Base-by-base conservation (phyloP, 1,140 invertebrate genomes). In the Scylla paramamosain region DNA sequence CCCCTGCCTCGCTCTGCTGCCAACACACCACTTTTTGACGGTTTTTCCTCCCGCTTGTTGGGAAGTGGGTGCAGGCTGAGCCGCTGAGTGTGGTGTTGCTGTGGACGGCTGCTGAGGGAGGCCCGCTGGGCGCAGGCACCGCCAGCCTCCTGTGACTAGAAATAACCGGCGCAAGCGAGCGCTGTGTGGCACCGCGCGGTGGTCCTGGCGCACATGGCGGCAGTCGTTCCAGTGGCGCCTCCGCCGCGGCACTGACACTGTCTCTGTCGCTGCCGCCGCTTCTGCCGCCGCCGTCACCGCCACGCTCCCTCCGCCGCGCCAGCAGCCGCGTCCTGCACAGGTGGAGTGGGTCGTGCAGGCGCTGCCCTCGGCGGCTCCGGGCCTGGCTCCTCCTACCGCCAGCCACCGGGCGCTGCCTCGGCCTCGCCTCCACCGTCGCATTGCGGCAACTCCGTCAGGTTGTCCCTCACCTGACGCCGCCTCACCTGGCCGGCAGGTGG, bases 221-320 rank as follows among this genome's bases (percentile, higher is more conserved):
- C 93, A 88, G 48, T 94, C 39, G 93, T 88, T 94, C 93, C 94
- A 94, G 94, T 94, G 94, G 94, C 94, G 94, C 94, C 94, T 92
- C 90, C 89, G 94, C 94, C 94, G 94, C 94, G 88, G 94, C 90
- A 92, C 88, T 91, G 90, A 92, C 89, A 94, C 87, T 91, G 94
- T 86, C 88, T 82, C 94, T 87, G 67, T 90, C 67, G 88, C 94
- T 46, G 94, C 94, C 90, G 32, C 94, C 48, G 94, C 88, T 92
- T 83, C 88, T 90, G 87, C 93, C 93, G 93, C 86, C 89, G 45
- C 93, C 87, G 87, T 90, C 87, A 77, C 87, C 84, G 86, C 87
- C 59, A 48, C 92, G 92, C 83, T 93, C 77, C 92, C n/a, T 28
- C 83, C 82, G 82, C 92, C 92, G 84, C 52, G 46, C 52, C 84